Evolutionary conservation across 2,113 vertebrate genomes (phyloP), one percentile per base, ranked within the genome.

Genomic region (Aythya baeri): DNA sequence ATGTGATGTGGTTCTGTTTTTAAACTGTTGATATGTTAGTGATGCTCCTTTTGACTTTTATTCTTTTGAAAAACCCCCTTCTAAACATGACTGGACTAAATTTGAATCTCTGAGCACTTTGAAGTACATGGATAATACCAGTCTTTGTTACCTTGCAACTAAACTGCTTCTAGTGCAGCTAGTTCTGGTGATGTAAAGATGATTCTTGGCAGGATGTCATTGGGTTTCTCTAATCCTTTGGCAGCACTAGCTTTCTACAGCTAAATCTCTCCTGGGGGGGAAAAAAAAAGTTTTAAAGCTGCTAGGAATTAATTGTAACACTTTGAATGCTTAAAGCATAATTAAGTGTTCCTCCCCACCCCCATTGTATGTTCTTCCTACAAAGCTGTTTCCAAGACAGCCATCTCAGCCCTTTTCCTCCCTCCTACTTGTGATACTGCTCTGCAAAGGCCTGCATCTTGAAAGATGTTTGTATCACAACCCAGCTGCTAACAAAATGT

Each of bases 11-110:
- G 21, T 50, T 70, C n/a, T 57, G 8, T 17, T 79, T 57, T 75
- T 27, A 74, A 77, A 23, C 25, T 57, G 0, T 2, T 63, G 1
- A 1, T 17, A 0, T 8, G 4, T 50, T 62, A 54, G 50, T 17
- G 17, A 63, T 59, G 22, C 27, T 89, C 2, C 20, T 68, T 68
- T 46, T 76, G 32, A 26, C 17, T 74, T 73, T 54, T 68, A 8
- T 13, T 58, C 4, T n/a, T 27, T 32, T 71, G 16, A 63, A 63
- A 82, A 90, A n/a, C 2, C 5, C 3, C 77, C 38, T 71, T 34
- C 55, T 71, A 11, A 59, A 34, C 25, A 10, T 3, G 12, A 7
- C 49, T 63, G 41, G 10, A 68, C 26, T 55, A 10, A 78, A 50
- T 7, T 7, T n/a, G 52, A 46, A 70, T 83, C 68, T 66, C 29